phyloP scores from a whole-genome alignment of 1,140 invertebrate genomes.

The Drosophila mayri region DNA sequence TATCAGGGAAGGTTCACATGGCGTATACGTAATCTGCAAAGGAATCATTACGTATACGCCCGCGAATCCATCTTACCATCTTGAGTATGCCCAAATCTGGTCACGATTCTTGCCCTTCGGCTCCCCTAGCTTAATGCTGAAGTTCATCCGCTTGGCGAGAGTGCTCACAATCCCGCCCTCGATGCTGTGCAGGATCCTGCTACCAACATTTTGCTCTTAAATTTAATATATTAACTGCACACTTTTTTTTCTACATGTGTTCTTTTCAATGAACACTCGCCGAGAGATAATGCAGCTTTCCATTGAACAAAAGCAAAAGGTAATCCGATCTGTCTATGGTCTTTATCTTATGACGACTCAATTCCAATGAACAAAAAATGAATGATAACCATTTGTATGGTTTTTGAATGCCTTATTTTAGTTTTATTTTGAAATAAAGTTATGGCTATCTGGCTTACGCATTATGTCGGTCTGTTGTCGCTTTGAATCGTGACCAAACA shows the following conservation, averaged over 20 bases:
- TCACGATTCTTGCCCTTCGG: slow-evolving; percentile 53
- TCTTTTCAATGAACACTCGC: slow-evolving; percentile 1
- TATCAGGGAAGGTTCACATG: slow-evolving; percentile 69
- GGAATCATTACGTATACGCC: not conserved
- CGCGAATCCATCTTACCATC: slow-evolving; percentile 43
- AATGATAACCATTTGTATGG: not conserved
- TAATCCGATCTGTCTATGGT: not conserved
- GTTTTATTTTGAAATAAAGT: not conserved
- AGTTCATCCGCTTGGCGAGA: slow-evolving; percentile 70
- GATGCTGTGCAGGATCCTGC: slow-evolving; percentile 45
- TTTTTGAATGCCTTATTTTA: not conserved
- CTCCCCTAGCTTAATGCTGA: slow-evolving; percentile 48
- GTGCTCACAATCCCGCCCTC: slow-evolving; percentile 61
- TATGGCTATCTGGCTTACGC: slow-evolving; percentile 4
- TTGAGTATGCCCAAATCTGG: slow-evolving; percentile 51
- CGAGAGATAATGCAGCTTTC: not conserved
- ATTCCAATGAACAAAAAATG: not conserved
- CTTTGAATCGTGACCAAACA: not conserved
- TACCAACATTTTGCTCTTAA: not conserved
- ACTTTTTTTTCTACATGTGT: not conserved
- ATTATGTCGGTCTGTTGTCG: not conserved
- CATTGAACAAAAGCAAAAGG: slow-evolving; percentile 3
- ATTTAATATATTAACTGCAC: too few relatives aligned
- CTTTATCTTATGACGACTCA: too few relatives aligned
- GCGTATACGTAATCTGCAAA: slow-evolving; percentile 12